Percentiles rank a stretch among this genome's conserved stretches.
phyloP scores from a whole-genome alignment of 2,797 vertebrate genomes.

The Smutsia gigantea region DNA sequence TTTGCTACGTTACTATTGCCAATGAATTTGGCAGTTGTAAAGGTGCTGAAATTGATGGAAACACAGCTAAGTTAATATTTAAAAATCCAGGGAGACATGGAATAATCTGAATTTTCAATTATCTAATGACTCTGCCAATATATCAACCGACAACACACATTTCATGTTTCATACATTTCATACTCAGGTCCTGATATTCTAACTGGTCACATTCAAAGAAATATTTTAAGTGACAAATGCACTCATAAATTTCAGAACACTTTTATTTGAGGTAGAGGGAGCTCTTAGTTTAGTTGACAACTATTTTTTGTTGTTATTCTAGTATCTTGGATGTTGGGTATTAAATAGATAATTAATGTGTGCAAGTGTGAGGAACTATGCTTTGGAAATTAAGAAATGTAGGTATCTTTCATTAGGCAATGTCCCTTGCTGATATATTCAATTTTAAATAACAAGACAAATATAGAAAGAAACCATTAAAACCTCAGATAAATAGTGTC shows the following conservation, averaged over 20 bases:
- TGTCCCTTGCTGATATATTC: background rate
- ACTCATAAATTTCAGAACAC: slow-evolving; percentile 16
- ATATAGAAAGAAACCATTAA: background rate
- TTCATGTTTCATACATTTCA: background rate
- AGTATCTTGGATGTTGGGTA: background rate
- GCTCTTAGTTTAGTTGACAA: background rate
- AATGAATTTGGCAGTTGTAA: background rate
- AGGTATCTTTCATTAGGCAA: background rate
- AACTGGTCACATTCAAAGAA: background rate
- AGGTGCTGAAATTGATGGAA: background rate
- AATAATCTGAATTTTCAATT: background rate
- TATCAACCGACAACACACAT: background rate
- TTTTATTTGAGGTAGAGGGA: background rate
- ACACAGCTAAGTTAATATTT: background rate
- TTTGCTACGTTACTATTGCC: background rate
- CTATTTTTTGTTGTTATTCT: background rate
- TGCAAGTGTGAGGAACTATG: background rate
- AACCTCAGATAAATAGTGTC: background rate
- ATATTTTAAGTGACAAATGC: background rate
- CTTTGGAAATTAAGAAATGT: background rate
- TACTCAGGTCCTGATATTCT: background rate
- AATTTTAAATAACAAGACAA: background rate
- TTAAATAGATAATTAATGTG: background rate
- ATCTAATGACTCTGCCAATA: background rate
- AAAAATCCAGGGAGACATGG: background rate